Conservation (phyloP, 2,888 invertebrate genomes). For the Xiphydria camelus region DNA sequence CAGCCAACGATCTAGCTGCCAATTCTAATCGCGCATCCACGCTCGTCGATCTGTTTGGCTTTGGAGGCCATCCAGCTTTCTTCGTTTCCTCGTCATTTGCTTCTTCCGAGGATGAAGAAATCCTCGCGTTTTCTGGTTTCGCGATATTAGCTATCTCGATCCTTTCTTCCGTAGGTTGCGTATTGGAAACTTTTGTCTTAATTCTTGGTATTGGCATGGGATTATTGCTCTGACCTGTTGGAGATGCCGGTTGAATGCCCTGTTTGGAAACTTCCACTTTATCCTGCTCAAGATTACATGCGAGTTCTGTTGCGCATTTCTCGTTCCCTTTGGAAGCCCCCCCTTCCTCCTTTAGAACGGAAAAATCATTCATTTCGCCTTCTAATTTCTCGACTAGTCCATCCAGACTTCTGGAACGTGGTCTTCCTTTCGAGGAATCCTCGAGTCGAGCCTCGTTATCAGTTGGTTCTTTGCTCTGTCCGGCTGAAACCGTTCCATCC, state of each 20-base stretch:
- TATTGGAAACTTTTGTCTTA: conserved; percentile 13
- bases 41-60: conserved; percentile 8
- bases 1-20: neutral
- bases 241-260: conserved; percentile 13
- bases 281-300: neutral
- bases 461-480: conserved; percentile 20
- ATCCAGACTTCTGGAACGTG: conserved; percentile 13
- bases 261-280: neutral
- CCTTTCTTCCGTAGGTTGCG: conserved; percentile 1
- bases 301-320: neutral
- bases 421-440: conserved; percentile 12
- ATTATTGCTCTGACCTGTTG: conserved; percentile 29
- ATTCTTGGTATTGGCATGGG: conserved; percentile 27
- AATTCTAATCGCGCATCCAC: conserved; percentile 9
- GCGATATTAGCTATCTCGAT: conserved; percentile 13
- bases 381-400: conserved; percentile 5
- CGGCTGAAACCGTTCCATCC: conserved; percentile 49
- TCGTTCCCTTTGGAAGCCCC: conserved; percentile 2
- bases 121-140: conserved; percentile 7
- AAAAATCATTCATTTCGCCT: too few species aligned
- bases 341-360: too few species aligned
- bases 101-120: conserved; percentile 17
- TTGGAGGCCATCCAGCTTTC: neutral
- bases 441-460: neutral
- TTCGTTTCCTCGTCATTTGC: neutral